Base-by-base conservation (phyloP, 2,888 invertebrate species). In the Luperina testacea region DNA sequence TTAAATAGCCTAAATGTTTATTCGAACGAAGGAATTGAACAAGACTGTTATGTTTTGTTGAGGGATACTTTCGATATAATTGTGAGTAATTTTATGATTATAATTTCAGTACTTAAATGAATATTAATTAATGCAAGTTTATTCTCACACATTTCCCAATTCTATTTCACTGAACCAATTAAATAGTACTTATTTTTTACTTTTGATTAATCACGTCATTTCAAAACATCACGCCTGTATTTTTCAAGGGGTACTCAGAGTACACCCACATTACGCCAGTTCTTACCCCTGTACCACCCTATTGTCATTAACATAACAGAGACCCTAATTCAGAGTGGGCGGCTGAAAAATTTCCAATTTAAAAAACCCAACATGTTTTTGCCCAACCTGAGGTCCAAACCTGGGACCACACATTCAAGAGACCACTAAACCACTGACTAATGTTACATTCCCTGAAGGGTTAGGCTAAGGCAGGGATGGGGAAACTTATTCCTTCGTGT, bases 1-100 rank as follows among this genome's bases (percentile, higher is more conserved):
- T 92, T 92, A 73, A 92, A 90, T 79, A 92, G 89, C 73, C 78
- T 93, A 20, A 87, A 85, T 32, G 88, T 88, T 5, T 92, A 90
- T 81, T 67, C 83, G 2, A 82, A 89, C 71, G 91, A 92, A 73
- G 92, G 88, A 48, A 88, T 81, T 6, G 86, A 87, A 48, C 91
- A 93, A 88, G 89, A 92, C 7, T 95, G 92, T 83, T 89, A 88
- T 38, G 82, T 89, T 67, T 91, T 94, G 88, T 82, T 95, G 61
- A 88, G 86, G 74, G 92, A 94, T 63, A 92, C 93, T 70, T 94
- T 94, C 72, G 90, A 92, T 84, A 89, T 95, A 77, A 87, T 90
- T 81, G 95, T 95, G 86, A 92, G 89, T 89, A 38, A 13, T 75
- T 68, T 70, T 68, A 45, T 15, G 15, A 13, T 11, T 32, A 38